Evolutionary conservation across 2,113 vertebrate genomes (phyloP).

Genomic region (Neolamprologus caudopunctatus): DNA sequence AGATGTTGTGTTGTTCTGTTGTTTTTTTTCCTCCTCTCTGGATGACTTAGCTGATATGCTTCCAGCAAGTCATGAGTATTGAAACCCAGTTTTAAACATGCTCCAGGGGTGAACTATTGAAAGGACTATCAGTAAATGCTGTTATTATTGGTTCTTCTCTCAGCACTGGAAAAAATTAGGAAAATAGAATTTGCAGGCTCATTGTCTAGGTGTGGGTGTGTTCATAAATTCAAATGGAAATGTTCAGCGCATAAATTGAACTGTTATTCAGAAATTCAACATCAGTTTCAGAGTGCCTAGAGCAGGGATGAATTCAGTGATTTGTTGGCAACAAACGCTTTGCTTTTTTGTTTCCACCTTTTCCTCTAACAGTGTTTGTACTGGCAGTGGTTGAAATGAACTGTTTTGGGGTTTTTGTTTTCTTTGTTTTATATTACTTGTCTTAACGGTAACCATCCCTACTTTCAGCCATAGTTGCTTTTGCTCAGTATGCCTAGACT

Average conservation of each 20-base stretch:
- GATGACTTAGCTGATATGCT: not conserved
- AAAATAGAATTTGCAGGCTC: not conserved
- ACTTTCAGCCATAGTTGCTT: not conserved
- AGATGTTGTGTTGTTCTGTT: not conserved
- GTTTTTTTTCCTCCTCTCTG: not conserved
- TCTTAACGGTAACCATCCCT: not conserved
- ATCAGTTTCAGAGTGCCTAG: not conserved
- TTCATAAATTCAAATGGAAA: not conserved
- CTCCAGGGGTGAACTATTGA: not conserved
- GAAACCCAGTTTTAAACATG: not conserved
- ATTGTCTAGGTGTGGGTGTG: not conserved
- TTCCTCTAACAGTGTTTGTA: not conserved
- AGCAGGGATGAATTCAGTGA: not conserved
- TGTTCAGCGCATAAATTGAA: not conserved
- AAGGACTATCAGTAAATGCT: not conserved
- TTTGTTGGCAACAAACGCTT: not conserved
- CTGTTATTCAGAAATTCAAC: not conserved
- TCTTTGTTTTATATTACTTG: not conserved
- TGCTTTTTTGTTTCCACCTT: not conserved
- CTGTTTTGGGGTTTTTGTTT: fast-evolving
- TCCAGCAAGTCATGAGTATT: not conserved
- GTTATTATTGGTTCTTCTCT: not conserved
- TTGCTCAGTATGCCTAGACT: not conserved
- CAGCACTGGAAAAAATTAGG: not conserved
- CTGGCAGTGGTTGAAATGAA: not conserved